Percentiles rank a stretch among this genome's conserved stretches.
Evolutionary conservation across 2,797 vertebrate species (phyloP).

Genomic region (Ptychadena robeensis): DNA sequence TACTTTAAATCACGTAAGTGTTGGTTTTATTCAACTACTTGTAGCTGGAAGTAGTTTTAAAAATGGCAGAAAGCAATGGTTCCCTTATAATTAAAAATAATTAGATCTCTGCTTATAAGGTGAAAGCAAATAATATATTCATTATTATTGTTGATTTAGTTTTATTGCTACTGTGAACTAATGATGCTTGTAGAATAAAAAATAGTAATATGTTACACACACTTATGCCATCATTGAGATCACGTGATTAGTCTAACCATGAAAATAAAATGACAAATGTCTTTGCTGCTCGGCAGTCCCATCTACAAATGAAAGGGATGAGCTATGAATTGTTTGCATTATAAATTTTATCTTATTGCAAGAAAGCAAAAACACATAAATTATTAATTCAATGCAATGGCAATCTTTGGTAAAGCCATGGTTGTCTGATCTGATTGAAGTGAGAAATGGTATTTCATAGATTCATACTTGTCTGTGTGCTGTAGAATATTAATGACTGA

Average conservation of each 20-base stretch:
- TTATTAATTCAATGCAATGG: slow-evolving; percentile 27
- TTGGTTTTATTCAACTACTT: slow-evolving; percentile 4
- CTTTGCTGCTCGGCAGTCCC: slow-evolving; percentile 15
- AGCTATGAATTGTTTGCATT: not conserved
- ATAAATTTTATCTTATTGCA: slow-evolving; percentile 40
- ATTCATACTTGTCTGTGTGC: not conserved
- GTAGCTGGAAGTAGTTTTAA: not conserved
- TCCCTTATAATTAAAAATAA: slow-evolving; percentile 8
- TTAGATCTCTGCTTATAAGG: slow-evolving; percentile 1
- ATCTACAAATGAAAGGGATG: not conserved
- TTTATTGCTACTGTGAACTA: slow-evolving; percentile 49
- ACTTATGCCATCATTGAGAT: not conserved
- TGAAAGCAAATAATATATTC: not conserved
- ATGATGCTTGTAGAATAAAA: not conserved
- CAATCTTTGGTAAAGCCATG: slow-evolving; percentile 59
- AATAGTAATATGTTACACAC: not conserved
- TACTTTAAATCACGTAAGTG: not conserved
- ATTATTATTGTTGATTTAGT: not conserved
- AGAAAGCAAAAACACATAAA: slow-evolving; percentile 16
- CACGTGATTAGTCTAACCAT: not conserved
- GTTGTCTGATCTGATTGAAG: slow-evolving; percentile 16
- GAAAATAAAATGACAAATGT: slow-evolving; percentile 6
- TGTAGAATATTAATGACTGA: slow-evolving; percentile 1
- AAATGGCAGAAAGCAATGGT: not conserved
- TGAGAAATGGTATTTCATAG: slow-evolving; percentile 17